phyloP scores from a whole-genome alignment of 2,888 invertebrate species.

The Synergus gifuensis region DNA sequence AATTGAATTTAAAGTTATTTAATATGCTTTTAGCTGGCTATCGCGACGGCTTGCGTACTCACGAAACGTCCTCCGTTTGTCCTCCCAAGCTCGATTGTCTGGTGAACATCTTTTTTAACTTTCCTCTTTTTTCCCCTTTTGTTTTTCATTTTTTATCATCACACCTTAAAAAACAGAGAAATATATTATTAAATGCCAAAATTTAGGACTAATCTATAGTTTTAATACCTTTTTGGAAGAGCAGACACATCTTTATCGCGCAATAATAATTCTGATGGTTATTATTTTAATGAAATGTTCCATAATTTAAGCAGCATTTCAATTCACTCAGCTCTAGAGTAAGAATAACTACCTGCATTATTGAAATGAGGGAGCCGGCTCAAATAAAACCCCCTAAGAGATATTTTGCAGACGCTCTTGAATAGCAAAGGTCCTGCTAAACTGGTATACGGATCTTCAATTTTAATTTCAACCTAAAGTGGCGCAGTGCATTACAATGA shows the following conservation, averaged over 20 bases:
- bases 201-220: too few species aligned
- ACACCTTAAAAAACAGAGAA: neutral
- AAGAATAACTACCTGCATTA: neutral
- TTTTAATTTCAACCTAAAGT: conserved; percentile 35
- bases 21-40: conserved; percentile 69
- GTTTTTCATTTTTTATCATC: neutral
- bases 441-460: conserved; percentile 22
- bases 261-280: too few species aligned
- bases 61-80: conserved; percentile 23
- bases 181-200: neutral
- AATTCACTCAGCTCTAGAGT: neutral
- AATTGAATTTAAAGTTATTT: conserved; percentile 76
- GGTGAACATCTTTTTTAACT: conserved; percentile 1
- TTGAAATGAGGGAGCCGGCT: neutral
- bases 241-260: too few species aligned
- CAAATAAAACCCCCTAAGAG: neutral
- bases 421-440: neutral
- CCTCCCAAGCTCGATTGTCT: conserved; percentile 1
- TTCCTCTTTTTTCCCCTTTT: neutral
- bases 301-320: neutral
- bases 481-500: conserved; percentile 30
- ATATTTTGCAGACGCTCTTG: neutral
- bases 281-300: too few species aligned
- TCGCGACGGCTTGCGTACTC: conserved; percentile 50
- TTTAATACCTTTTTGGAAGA: too few species aligned